Conservation (phyloP, 2,888 invertebrate species). For the Tenthredo mesomela region DNA sequence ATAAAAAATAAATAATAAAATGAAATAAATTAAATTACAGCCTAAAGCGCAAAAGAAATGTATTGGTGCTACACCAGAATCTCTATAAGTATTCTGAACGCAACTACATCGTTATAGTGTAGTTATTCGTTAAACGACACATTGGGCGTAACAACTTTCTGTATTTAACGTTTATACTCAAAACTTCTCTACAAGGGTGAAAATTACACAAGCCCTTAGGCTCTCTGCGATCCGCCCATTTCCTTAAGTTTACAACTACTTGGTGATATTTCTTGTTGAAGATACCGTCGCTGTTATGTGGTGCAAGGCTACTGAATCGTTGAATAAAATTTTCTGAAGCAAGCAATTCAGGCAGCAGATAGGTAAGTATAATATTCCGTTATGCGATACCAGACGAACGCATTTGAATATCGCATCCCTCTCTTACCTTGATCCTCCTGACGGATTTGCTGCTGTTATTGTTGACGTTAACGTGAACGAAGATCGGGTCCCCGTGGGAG, state of each 20-base stretch:
- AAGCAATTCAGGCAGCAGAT: background rate
- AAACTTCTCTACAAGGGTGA: slow-evolving; percentile 2
- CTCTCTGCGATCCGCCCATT: background rate
- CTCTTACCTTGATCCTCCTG: slow-evolving; percentile 87
- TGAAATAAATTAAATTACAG: background rate
- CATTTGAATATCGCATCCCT: background rate
- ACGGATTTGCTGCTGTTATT: slow-evolving; percentile 93
- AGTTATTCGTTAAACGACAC: slow-evolving; percentile 11
- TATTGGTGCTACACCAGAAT: background rate
- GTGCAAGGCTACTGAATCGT: background rate
- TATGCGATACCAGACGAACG: background rate
- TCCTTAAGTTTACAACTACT: background rate
- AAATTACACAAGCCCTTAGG: slow-evolving; percentile 10
- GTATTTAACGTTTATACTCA: background rate
- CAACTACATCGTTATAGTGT: background rate
- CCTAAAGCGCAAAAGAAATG: background rate
- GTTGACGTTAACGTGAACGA: slow-evolving; percentile 86
- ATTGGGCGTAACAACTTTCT: background rate
- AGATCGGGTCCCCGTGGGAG: slow-evolving; percentile 90
- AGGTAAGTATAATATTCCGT: background rate
- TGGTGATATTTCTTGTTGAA: background rate
- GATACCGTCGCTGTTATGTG: background rate
- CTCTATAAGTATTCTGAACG: background rate
- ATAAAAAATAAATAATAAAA: no score
- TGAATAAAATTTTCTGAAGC: background rate